Evolutionary conservation across 2,888 invertebrate genomes (phyloP), one percentile per base, ranked within the genome.

Genomic region (Cyaniris semiargus): DNA sequence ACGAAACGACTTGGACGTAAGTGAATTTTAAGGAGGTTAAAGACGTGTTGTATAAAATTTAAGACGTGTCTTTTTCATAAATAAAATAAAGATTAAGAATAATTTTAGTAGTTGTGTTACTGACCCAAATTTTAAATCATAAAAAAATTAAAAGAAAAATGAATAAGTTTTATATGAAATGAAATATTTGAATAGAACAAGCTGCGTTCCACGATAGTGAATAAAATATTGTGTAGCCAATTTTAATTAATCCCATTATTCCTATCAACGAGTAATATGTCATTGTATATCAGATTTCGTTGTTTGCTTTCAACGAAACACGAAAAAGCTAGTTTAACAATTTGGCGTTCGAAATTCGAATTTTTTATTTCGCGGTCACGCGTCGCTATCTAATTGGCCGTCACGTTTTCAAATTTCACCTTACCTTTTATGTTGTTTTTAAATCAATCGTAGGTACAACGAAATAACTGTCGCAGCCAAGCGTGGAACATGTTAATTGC

Each of bases 401-500:
- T 76, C 77, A 71, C 74, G 70, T 78, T 78, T 58, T 60, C 66
- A 31, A 77, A 77, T 70, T 76, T 60, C 79, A 82, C 53, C 70
- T 82, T 84, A 80, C 84, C 81, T 85, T 88, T 88, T 87, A 86
- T 84, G 85, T 86, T 83, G 86, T 84, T 53, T 84, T 71, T 79
- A 82, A 80, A 78, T 79, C 77, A 82, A 81, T 82, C 80, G 78
- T 53, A 53, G 18, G 5, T 77, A 78, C 81, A 83, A 84, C 82
- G 84, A 83, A 83, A 83, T 90, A 92, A 90, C 93, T 89, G 93
- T 93, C 85, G 86, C 18, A 82, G 82, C 83, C 85, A 89, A 88
- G 87, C 90, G 89, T 85, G 80, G 82, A 83, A 86, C 83, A 83
- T 91, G 93, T 89, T 93, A 93, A 93, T 91, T 90, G 87, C 83